Percentiles rank a stretch among this genome's conserved stretches.
Conservation (phyloP, 2,797 vertebrate species). For the Allenopithecus nigroviridis region DNA sequence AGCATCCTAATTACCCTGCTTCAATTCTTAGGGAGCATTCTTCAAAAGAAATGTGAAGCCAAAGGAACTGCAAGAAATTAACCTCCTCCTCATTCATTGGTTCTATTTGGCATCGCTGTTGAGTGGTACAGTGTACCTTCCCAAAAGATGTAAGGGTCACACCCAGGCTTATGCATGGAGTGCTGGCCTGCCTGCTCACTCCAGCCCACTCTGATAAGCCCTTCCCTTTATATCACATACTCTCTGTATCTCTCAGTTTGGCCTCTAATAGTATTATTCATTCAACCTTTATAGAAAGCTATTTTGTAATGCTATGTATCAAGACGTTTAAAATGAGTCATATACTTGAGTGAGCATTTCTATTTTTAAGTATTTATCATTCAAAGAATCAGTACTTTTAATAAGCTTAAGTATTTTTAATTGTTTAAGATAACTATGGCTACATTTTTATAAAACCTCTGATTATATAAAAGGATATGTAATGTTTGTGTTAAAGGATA, state of each 20-base stretch:
- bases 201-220: too few relatives aligned
- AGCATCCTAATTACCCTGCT: slow-evolving; percentile 36
- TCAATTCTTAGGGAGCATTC: not conserved
- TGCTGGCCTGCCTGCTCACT: not conserved
- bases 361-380: slow-evolving; percentile 67
- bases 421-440: slow-evolving; percentile 41
- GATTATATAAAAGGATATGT: slow-evolving; percentile 60
- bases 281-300: slow-evolving; percentile 55
- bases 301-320: slow-evolving; percentile 43
- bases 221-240: not conserved
- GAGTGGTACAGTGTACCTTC: not conserved
- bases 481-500: slow-evolving; percentile 69
- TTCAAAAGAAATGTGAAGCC: not conserved
- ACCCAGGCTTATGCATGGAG: rapidly evolving
- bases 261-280: not conserved
- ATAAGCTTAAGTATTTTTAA: slow-evolving; percentile 31
- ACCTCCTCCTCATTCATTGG: not conserved
- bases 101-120: not conserved
- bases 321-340: slow-evolving; percentile 63
- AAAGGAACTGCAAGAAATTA: not conserved
- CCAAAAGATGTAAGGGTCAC: not conserved
- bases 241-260: not conserved
- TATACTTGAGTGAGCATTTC: slow-evolving; percentile 53
- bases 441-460: slow-evolving; percentile 61
- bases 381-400: slow-evolving; percentile 65